phyloP scores from a whole-genome alignment of 2,113 vertebrate species.

The Plotosus lineatus region DNA sequence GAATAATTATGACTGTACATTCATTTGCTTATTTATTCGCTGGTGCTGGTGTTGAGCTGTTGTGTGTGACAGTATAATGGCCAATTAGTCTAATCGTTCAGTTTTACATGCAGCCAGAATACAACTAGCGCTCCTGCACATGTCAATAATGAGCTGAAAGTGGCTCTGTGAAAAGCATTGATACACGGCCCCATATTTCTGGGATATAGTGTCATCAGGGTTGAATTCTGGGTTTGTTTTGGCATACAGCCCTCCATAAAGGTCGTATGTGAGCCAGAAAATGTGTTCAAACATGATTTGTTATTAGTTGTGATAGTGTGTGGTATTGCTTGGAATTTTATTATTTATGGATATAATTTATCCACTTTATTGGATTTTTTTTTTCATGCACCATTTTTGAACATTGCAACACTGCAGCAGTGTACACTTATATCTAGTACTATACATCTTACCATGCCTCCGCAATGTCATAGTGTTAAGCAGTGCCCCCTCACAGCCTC shows the following conservation, averaged over 20 bases:
- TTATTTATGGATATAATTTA: too few relatives aligned
- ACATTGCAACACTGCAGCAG: not conserved
- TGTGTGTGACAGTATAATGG: not conserved
- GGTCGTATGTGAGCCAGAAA: not conserved
- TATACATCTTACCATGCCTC: not conserved
- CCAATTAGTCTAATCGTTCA: not conserved
- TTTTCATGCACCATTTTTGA: not conserved
- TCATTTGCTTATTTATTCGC: not conserved
- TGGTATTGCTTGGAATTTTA: not conserved
- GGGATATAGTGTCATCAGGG: conserved; percentile 2
- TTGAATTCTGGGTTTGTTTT: conserved; percentile 18
- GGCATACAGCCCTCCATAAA: not conserved
- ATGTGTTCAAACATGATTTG: conserved; percentile 1
- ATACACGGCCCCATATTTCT: not conserved
- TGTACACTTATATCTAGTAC: not conserved
- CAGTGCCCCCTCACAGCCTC: not conserved
- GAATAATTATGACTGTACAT: not conserved
- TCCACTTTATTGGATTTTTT: not conserved
- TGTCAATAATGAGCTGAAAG: not conserved
- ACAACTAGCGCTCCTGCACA: not conserved
- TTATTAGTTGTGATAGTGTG: not conserved
- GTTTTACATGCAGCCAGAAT: not conserved
- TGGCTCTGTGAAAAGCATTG: conserved; percentile 1
- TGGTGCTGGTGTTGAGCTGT: not conserved
- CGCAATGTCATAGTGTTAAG: not conserved